Conservation (phyloP, 1,140 invertebrate species). For the Chelonus insularis region DNA sequence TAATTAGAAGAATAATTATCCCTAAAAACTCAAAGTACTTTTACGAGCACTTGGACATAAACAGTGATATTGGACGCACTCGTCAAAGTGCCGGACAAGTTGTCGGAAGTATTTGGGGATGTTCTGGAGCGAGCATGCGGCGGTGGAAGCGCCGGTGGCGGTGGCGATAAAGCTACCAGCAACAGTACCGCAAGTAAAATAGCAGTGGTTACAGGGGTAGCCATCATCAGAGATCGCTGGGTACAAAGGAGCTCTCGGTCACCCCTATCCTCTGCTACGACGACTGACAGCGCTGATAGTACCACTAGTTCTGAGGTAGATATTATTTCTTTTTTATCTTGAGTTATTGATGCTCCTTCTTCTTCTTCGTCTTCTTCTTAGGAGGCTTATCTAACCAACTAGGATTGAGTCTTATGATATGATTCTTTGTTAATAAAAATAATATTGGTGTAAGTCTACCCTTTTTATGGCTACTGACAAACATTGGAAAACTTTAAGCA, state of each 20-base stretch:
- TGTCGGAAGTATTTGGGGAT: conserved; percentile 54
- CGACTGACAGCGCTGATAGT: conserved; percentile 51
- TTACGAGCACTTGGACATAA: conserved; percentile 1
- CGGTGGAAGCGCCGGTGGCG: conserved; percentile 36
- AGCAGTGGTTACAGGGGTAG: conserved; percentile 49
- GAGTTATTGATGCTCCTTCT: no score
- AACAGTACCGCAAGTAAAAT: conserved; percentile 42
- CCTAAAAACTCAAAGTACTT: neutral
- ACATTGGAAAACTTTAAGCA: no score
- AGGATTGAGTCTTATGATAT: no score
- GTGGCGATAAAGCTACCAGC: conserved; percentile 22
- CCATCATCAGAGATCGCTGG: conserved; percentile 52
- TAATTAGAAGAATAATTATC: no score
- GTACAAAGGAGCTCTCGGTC: conserved; percentile 42
- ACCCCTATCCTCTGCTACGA: conserved; percentile 44
- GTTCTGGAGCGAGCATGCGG: conserved; percentile 55
- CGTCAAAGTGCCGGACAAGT: conserved; percentile 55
- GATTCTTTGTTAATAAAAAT: no score
- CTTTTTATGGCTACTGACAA: no score
- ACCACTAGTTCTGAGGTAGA: conserved; percentile 49
- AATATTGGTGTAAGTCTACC: no score
- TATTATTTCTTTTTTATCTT: neutral
- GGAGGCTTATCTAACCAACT: no score
- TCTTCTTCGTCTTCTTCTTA: no score
- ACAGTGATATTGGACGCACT: conserved; percentile 45